phyloP scores from a whole-genome alignment of 2,113 vertebrate species.

The Acrocephalus kingi region DNA sequence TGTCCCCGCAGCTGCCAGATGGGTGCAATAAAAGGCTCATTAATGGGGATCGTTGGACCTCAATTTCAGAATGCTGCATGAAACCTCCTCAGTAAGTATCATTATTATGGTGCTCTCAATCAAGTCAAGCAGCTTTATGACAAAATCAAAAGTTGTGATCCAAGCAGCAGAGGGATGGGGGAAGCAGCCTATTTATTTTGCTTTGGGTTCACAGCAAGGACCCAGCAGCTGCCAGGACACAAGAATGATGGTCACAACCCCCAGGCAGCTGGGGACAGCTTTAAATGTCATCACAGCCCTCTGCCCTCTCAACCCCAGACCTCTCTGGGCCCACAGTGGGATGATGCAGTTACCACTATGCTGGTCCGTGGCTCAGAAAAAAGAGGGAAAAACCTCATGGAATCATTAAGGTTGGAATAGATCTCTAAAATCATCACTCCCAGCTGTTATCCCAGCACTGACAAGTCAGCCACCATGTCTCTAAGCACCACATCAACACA shows the following conservation, averaged over 20 bases:
- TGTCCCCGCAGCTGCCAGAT: not conserved
- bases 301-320: not conserved
- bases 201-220: not conserved
- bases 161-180: slow-evolving; percentile 5
- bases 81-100: slow-evolving; percentile 27
- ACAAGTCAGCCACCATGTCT: not conserved
- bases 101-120: slow-evolving; percentile 24
- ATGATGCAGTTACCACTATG: not conserved
- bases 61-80: not conserved
- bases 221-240: not conserved
- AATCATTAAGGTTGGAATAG: not conserved
- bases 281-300: not conserved
- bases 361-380: not conserved
- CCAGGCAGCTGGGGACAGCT: not conserved
- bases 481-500: not conserved
- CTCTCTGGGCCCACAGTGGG: not conserved
- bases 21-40: slow-evolving; percentile 31
- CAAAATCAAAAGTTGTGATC: slow-evolving; percentile 66
- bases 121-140: slow-evolving; percentile 63
- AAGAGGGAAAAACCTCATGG: not conserved
- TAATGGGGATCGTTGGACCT: slow-evolving; percentile 45
- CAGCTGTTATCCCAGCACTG: not conserved
- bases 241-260: not conserved
- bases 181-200: slow-evolving; percentile 24
- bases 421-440: not conserved